Evolutionary conservation across 2,888 invertebrate genomes (phyloP).

Genomic region (Heteromyza rotundicornis): DNA sequence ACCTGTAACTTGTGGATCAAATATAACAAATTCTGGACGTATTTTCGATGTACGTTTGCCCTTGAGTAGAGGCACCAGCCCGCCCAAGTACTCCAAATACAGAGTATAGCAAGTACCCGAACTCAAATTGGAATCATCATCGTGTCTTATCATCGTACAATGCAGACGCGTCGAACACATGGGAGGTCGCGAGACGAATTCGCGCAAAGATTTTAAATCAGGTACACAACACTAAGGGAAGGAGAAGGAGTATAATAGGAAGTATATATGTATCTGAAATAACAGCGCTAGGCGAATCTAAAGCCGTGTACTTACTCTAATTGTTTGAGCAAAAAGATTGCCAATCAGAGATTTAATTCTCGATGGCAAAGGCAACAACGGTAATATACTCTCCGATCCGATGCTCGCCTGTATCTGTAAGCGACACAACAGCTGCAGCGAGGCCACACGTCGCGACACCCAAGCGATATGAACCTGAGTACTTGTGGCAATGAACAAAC

Average conservation of each 20-base stretch:
- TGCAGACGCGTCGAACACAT: slow-evolving; percentile 84
- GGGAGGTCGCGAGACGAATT: slow-evolving; percentile 93
- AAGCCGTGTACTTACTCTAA: slow-evolving; percentile 75
- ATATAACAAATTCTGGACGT: slow-evolving; percentile 97
- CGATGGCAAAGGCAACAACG: slow-evolving; percentile 84
- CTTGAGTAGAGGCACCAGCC: slow-evolving; percentile 92
- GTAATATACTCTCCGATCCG: slow-evolving; percentile 75
- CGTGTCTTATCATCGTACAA: slow-evolving; percentile 97
- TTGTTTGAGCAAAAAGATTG: slow-evolving; percentile 90
- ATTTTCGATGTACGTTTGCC: slow-evolving; percentile 96
- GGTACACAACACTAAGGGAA: slow-evolving; percentile 87
- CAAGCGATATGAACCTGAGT: slow-evolving; percentile 92
- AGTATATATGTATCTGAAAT: no score
- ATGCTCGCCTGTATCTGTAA: slow-evolving; percentile 80
- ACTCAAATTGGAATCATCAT: slow-evolving; percentile 76
- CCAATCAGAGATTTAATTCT: slow-evolving; percentile 84
- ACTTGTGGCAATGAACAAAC: slow-evolving; percentile 92
- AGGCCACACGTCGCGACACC: slow-evolving; percentile 88
- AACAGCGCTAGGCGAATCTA: neutral
- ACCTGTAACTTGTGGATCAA: slow-evolving; percentile 88
- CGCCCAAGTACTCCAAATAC: slow-evolving; percentile 95
- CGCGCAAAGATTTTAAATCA: slow-evolving; percentile 82
- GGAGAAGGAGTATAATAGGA: neutral
- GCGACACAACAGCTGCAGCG: slow-evolving; percentile 87
- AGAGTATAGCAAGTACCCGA: slow-evolving; percentile 82